A percentile compares a stretch with the other conserved stretches of the same genome.
These are phyloP conservation scores for Dexiosoma caninum DNA, from an alignment of 2,888 invertebrate species.

Conservation along the genomic window DNA sequence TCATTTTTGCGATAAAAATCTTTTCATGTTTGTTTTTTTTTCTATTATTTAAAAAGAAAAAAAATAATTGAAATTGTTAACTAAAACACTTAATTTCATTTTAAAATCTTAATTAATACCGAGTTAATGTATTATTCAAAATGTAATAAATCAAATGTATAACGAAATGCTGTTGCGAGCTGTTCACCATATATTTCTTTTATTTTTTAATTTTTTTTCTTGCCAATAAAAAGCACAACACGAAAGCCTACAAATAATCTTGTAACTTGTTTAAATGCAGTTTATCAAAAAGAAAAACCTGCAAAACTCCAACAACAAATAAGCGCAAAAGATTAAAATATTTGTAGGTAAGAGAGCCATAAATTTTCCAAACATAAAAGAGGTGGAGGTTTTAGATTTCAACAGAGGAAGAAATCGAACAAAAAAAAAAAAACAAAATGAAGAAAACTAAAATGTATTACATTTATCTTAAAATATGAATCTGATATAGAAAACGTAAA, in stretches of 20 bases:
- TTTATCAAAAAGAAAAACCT: constrained; percentile 29
- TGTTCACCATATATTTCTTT: constrained; percentile 53
- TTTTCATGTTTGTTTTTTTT: constrained; percentile 37
- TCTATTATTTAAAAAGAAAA: too few species aligned
- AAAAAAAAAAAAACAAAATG: constrained; percentile 1
- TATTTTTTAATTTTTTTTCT: constrained; percentile 28
- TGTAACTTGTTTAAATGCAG: constrained; percentile 38
- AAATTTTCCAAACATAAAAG: constrained; percentile 61
- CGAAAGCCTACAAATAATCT: constrained; percentile 58
- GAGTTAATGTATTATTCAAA: constrained; percentile 58
- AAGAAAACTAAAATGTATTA: constrained; percentile 11
- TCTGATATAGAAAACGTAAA: constrained; percentile 33
- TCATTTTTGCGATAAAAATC: constrained; percentile 26
- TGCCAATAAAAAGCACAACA: constrained; percentile 19
- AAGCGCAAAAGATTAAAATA: constrained; percentile 37
- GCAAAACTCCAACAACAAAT: constrained; percentile 15
- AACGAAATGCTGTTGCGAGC: constrained; percentile 61
- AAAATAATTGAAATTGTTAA: constrained; percentile 15
- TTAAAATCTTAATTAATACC: constrained; percentile 57
- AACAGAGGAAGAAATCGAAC: constrained; percentile 39
- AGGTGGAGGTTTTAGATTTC: constrained; percentile 62
- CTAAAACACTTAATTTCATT: constrained; percentile 40
- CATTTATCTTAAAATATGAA: constrained; percentile 48
- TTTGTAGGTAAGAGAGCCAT: constrained; percentile 52
- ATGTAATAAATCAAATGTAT: constrained; percentile 58